Evolutionary conservation across 23 tunicate species (phyloP).

Genomic region (Botrylloides violaceus): DNA sequence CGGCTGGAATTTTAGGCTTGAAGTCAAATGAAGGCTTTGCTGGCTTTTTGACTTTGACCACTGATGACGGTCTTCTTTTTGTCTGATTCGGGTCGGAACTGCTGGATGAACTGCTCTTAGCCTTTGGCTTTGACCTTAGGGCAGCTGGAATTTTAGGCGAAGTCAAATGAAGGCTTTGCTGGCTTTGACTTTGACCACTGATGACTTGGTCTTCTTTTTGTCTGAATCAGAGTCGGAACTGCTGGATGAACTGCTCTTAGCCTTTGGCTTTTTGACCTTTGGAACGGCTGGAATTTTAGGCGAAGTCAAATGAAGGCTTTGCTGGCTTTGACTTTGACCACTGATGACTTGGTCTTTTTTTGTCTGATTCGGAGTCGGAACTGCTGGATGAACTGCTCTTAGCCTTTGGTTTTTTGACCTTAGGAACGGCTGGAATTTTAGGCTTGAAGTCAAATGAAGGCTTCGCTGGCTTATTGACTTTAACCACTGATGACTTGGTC

Average conservation of each 20-base stretch:
- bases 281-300: slow-evolving; percentile 1
- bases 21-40: background rate
- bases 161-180: background rate
- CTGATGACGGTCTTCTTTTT: background rate
- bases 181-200: background rate
- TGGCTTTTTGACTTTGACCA: slow-evolving; percentile 13
- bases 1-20: background rate
- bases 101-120: slow-evolving; percentile 9
- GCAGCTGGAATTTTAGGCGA: slow-evolving; percentile 1
- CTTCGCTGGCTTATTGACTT: background rate
- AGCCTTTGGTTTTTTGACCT: slow-evolving; percentile 7
- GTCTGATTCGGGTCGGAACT: slow-evolving; percentile 7
- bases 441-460: background rate
- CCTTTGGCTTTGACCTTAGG: too few species aligned
- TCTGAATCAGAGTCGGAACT: background rate
- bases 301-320: background rate
- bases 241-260: background rate
- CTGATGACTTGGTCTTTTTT: background rate
- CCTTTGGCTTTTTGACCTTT: slow-evolving; percentile 13
- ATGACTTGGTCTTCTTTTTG: background rate
- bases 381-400: slow-evolving; percentile 1
- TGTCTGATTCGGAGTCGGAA: slow-evolving; percentile 14
- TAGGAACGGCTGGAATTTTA: background rate
- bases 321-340: slow-evolving; percentile 14
- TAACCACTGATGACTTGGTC: too few species aligned